A percentile compares a stretch with the other conserved stretches of the same genome.
phyloP scores from a whole-genome alignment of 2,797 vertebrate genomes.

The Cossypha polioptera region DNA sequence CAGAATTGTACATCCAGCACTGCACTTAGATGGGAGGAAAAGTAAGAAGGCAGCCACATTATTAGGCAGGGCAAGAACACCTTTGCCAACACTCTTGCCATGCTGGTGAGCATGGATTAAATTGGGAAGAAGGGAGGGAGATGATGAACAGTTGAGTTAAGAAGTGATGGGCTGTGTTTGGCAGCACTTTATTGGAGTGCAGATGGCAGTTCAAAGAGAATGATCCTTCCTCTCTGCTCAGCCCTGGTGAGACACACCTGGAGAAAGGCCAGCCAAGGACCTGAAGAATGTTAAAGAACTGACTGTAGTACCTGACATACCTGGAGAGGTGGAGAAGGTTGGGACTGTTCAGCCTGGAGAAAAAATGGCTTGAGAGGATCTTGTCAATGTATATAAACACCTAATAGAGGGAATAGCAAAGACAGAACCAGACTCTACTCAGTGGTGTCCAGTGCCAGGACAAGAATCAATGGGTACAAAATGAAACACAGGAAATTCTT shows the following conservation, averaged over 20 bases:
- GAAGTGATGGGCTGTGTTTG: background rate
- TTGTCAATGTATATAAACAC: background rate
- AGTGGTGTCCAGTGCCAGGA: background rate
- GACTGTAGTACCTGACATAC: background rate
- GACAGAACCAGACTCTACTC: background rate
- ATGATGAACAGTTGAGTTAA: background rate
- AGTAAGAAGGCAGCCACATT: background rate
- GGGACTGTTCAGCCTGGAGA: background rate
- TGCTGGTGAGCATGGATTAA: background rate
- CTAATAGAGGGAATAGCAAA: background rate
- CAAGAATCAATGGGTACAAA: background rate
- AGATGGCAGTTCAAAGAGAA: background rate
- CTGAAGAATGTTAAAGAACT: background rate
- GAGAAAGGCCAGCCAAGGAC: background rate
- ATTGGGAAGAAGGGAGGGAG: background rate
- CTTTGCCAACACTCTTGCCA: background rate
- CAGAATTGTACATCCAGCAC: background rate
- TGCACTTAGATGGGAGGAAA: background rate
- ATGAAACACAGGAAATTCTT: background rate
- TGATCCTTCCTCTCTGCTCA: background rate
- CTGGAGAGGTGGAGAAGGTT: background rate
- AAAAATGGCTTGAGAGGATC: background rate
- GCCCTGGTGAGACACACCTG: background rate
- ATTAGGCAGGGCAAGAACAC: background rate
- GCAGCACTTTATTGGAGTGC: fast-evolving